phyloP scores from a whole-genome alignment of 1,140 invertebrate species.

The Zaprionus inermis region DNA sequence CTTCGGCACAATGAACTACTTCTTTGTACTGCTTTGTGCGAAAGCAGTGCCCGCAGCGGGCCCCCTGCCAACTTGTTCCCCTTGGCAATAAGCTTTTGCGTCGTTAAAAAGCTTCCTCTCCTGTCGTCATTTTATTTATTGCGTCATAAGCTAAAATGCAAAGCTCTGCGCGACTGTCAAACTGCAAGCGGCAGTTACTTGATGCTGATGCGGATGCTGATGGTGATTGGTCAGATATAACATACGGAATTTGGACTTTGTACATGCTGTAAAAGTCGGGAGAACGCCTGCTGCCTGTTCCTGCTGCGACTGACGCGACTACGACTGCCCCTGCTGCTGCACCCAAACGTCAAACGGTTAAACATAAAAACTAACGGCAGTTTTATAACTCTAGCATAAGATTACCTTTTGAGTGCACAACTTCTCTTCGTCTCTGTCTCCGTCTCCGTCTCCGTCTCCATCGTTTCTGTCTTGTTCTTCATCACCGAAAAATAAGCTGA shows the following conservation, averaged over 20 bases:
- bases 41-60: constrained; percentile 35
- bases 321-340: constrained; percentile 53
- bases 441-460: constrained; percentile 9
- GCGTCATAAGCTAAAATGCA: constrained; percentile 49
- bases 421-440: constrained; percentile 21
- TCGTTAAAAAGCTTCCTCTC: constrained; percentile 33
- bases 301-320: not conserved
- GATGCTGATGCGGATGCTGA: constrained; percentile 26
- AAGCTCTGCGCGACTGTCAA: constrained; percentile 45
- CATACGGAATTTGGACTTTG: constrained; percentile 59
- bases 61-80: constrained; percentile 2
- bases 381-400: constrained; percentile 75
- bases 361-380: constrained; percentile 80
- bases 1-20: constrained; percentile 66
- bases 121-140: constrained; percentile 42
- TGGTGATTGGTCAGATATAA: constrained; percentile 42
- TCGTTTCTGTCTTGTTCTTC: constrained; percentile 32
- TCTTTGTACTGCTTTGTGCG: constrained; percentile 48
- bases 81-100: constrained; percentile 39
- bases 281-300: constrained; percentile 27
- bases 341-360: constrained; percentile 77
- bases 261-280: constrained; percentile 55
- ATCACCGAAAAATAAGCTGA: constrained; percentile 49
- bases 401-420: constrained; percentile 74
- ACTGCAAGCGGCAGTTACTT: constrained; percentile 50